phyloP scores from a whole-genome alignment of 2,797 vertebrate species.

The Chelon auratus region DNA sequence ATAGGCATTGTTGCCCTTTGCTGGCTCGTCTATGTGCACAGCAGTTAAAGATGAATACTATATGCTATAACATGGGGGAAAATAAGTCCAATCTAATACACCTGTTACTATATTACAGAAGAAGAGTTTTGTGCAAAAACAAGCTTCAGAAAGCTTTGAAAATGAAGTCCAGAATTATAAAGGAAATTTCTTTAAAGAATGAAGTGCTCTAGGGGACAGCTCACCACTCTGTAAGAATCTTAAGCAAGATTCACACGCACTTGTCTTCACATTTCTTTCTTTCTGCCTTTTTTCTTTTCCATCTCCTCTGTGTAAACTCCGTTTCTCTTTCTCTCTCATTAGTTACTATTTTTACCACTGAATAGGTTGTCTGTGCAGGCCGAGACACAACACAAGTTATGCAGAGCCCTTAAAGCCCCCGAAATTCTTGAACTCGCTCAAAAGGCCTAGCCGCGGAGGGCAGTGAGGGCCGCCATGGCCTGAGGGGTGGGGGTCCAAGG shows the following conservation, averaged over 20 bases:
- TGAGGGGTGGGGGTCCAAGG: slow-evolving; percentile 50
- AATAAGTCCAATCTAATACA: slow-evolving; percentile 9
- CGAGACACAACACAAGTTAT: slow-evolving; percentile 76
- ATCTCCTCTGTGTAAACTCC: slow-evolving; percentile 24
- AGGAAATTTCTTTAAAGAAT: slow-evolving; percentile 30
- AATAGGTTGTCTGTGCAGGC: slow-evolving; percentile 46
- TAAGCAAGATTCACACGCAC: slow-evolving; percentile 19
- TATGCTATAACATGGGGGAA: background rate
- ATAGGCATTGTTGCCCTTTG: slow-evolving; percentile 71
- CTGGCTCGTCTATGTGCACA: slow-evolving; percentile 34
- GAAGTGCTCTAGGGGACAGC: slow-evolving; percentile 13
- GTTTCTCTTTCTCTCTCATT: slow-evolving; percentile 40
- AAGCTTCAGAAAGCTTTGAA: slow-evolving; percentile 3
- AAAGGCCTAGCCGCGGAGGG: slow-evolving; percentile 73
- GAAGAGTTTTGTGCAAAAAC: slow-evolving; percentile 7
- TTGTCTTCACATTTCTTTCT: too few relatives aligned
- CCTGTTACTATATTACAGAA: slow-evolving; percentile 10
- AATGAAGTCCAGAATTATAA: slow-evolving; percentile 18
- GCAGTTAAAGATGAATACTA: slow-evolving; percentile 35
- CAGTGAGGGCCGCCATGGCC: slow-evolving; percentile 67
- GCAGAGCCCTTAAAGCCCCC: slow-evolving; percentile 70
- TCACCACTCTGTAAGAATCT: slow-evolving; percentile 18
- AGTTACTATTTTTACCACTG: slow-evolving; percentile 60
- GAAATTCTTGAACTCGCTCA: slow-evolving; percentile 83
- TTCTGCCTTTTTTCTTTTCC: slow-evolving; percentile 9